Evolutionary conservation across 2,888 invertebrate species (phyloP).

Genomic region (Cataglyphis livida): DNA sequence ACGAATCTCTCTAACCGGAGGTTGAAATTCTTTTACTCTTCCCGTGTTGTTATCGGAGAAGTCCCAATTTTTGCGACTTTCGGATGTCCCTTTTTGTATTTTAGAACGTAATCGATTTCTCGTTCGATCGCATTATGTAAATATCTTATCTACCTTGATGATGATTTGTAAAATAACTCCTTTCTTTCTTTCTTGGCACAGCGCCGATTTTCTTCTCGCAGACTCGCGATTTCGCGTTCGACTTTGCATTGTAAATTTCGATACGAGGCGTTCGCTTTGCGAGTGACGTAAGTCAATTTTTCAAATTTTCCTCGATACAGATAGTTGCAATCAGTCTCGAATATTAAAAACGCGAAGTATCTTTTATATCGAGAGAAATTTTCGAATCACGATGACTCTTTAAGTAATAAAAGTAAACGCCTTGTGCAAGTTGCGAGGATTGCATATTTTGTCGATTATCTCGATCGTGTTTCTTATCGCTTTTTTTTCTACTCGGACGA

Average conservation of each 20-base stretch:
- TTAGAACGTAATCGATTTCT: background rate
- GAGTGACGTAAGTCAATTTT: background rate
- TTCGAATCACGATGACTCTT: background rate
- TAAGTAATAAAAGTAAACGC: background rate
- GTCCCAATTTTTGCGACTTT: background rate
- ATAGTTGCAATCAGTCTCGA: background rate
- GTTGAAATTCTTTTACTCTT: slow-evolving; percentile 31
- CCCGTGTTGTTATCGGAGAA: slow-evolving; percentile 30
- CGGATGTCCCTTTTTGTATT: background rate
- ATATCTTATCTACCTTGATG: slow-evolving; percentile 3
- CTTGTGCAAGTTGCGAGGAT: slow-evolving; percentile 11
- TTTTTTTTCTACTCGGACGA: background rate
- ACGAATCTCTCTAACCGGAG: slow-evolving; percentile 67
- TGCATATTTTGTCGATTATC: background rate
- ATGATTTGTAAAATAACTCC: slow-evolving; percentile 14
- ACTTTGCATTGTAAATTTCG: slow-evolving; percentile 4
- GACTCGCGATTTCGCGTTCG: background rate
- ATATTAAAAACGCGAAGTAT: background rate
- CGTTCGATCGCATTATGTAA: slow-evolving; percentile 6
- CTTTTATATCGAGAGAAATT: background rate
- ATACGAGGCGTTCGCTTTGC: slow-evolving; percentile 20
- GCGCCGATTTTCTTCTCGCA: slow-evolving; percentile 21
- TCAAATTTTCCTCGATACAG: slow-evolving; percentile 10
- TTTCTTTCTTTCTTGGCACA: slow-evolving; percentile 1
- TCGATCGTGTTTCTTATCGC: slow-evolving; percentile 2